Evolutionary conservation across 2,888 invertebrate genomes (phyloP), one percentile per base, ranked within the genome.

Genomic region (Rhamnusium bicolor): DNA sequence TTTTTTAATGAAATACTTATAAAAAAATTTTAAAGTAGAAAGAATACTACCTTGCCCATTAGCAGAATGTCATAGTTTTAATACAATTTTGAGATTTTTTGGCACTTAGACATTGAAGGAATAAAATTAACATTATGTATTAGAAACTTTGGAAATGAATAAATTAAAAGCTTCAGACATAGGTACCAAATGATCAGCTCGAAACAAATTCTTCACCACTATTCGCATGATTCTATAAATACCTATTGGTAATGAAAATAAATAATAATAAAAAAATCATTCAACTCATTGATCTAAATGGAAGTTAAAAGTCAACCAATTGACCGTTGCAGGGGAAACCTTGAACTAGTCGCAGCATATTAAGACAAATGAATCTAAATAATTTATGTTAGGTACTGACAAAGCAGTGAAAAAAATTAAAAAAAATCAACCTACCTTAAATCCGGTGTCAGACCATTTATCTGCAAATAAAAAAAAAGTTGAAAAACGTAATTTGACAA

Each of bases 341-440:
- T 67, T 67, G 67, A 67, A 54, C 67, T 24, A 21, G 10, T n/a
- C n/a, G 16, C 18, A 1, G 46, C 2, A 16, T n/a, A 61, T 46
- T 21, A 46, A 46, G 46, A 21, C 46, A 46, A 58, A 61, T 40
- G 32, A 61, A 19, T 61, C 61, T 61, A 61, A 61, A 46, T 24
- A 12, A 21, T n/a, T 10, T 16, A 14, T 14, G 56, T 18, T 29
- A 58, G 58, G 58, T 32, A 58, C 40, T 12, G 16, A 29, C 58
- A 32, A 32, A 32, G 19, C 40, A 5, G n/a, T 12, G 32, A 40
- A 58, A 58, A 18, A 16, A 27, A 1, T 27, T 21, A 24, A 56
- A 16, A 5, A 32, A 58, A 58, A 58, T 58, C 58, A 51, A 54
- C 65, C 16, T 65, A 65, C 65, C 65, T 65, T 65, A 49, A 19